These are phyloP conservation scores for Aphaenogaster ashmeadi DNA, from an alignment of 1,140 invertebrate species.

Conservation along the genomic window DNA sequence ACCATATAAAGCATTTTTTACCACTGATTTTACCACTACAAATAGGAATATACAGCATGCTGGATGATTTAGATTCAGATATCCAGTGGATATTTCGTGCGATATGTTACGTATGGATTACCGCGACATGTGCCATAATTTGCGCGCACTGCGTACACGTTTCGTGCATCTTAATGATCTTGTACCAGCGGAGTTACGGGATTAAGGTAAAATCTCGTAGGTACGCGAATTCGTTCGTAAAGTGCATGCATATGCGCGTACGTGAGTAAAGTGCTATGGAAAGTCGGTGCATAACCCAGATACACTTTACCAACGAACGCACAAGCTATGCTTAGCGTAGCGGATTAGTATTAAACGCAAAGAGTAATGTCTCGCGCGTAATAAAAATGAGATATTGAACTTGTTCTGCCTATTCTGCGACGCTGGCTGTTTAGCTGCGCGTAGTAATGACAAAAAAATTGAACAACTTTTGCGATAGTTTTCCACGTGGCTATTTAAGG, in stretches of 20 bases:
- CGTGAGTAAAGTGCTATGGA: constrained; percentile 42
- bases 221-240: constrained; percentile 48
- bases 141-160: neutral
- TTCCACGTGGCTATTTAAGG: neutral
- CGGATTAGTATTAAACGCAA: constrained; percentile 44
- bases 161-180: constrained; percentile 47
- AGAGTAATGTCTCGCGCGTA: constrained; percentile 6
- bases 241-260: constrained; percentile 16
- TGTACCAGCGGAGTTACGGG: neutral
- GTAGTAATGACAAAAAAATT: constrained; percentile 19
- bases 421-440: neutral
- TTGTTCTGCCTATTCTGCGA: neutral
- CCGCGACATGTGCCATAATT: constrained; percentile 26
- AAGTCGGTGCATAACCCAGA: constrained; percentile 38
- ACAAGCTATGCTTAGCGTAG: constrained; percentile 7
- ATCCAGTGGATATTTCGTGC: neutral
- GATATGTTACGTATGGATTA: constrained; percentile 20
- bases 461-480: neutral
- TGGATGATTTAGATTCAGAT: neutral
- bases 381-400: constrained; percentile 54
- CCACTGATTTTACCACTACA: neutral
- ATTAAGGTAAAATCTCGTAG: constrained; percentile 29
- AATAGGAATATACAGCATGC: neutral
- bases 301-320: constrained; percentile 8
- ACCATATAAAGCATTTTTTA: neutral